Evolutionary conservation across 2,888 invertebrate genomes (phyloP).

Genomic region (Bellardia pandia): DNA sequence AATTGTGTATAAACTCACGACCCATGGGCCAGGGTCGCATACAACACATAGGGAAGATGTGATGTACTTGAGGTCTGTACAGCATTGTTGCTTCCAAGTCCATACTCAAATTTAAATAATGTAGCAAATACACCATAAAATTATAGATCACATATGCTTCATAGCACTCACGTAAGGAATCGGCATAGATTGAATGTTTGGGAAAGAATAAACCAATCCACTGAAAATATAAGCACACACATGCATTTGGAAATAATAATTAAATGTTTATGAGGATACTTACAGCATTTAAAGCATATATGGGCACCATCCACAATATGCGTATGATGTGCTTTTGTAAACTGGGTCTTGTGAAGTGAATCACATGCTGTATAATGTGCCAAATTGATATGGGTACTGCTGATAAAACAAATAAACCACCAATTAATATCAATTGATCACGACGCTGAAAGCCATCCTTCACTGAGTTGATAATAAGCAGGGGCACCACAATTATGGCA

Average conservation of each 20-base stretch:
- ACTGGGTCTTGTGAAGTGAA: constrained; percentile 95
- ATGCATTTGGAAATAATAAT: neutral
- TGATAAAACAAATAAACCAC: constrained; percentile 95
- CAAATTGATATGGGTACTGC: constrained; percentile 96
- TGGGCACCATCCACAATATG: constrained; percentile 99
- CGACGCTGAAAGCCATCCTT: constrained; percentile 91
- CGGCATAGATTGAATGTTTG: constrained; percentile 94
- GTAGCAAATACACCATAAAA: constrained; percentile 97
- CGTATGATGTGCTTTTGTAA: constrained; percentile 97
- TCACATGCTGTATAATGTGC: constrained; percentile 97
- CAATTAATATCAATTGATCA: constrained; percentile 92
- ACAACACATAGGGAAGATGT: constrained; percentile 96
- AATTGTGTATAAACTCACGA: constrained; percentile 95
- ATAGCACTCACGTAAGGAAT: constrained; percentile 96
- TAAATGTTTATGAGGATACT: constrained; percentile 82
- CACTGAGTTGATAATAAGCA: constrained; percentile 92
- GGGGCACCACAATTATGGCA: constrained; percentile 92
- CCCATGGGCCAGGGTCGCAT: constrained; percentile 97
- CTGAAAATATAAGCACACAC: constrained; percentile 73
- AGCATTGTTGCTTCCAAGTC: constrained; percentile 93
- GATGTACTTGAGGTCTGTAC: constrained; percentile 92
- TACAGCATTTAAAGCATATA: constrained; percentile 97
- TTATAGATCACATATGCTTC: constrained; percentile 99
- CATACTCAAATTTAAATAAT: constrained; percentile 94
- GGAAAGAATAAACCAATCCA: constrained; percentile 92